Evolutionary conservation across 2,888 invertebrate genomes (phyloP).

Genomic region (Hyalella azteca): DNA sequence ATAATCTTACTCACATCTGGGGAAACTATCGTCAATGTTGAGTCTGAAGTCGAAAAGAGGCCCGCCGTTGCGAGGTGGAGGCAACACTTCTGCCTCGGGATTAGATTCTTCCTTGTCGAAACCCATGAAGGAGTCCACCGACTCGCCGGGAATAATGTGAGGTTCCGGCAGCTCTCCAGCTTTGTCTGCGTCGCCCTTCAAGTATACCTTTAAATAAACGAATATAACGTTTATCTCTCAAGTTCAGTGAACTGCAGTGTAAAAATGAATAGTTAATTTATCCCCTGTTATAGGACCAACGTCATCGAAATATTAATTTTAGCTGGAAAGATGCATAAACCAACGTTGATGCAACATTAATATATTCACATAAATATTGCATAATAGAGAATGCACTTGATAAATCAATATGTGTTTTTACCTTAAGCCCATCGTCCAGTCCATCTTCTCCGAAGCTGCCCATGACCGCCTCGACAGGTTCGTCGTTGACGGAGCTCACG

Average conservation of each 20-base stretch:
- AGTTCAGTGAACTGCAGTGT: neutral
- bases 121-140: conserved; percentile 23
- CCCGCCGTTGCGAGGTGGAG: conserved; percentile 15
- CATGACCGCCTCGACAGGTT: conserved; percentile 8
- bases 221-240: neutral
- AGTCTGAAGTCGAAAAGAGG: conserved; percentile 32
- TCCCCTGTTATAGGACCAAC: neutral
- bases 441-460: neutral
- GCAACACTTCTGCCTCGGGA: conserved; percentile 19
- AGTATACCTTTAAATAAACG: neutral
- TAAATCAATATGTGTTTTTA: neutral
- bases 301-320: neutral
- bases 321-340: neutral
- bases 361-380: no score
- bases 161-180: conserved; percentile 3
- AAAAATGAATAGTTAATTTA: neutral
- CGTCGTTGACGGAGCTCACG: neutral
- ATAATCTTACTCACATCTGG: neutral
- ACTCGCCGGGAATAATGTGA: conserved; percentile 1
- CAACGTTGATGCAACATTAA: no score
- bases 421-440: conserved; percentile 26
- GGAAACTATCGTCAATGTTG: conserved; percentile 6
- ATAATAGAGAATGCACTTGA: no score
- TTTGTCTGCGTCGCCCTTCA: neutral
- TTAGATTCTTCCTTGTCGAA: conserved; percentile 3